Evolutionary conservation across 2,797 vertebrate species (phyloP), one percentile per base, ranked within the genome.

Genomic region (Anisognathus igniventris): DNA sequence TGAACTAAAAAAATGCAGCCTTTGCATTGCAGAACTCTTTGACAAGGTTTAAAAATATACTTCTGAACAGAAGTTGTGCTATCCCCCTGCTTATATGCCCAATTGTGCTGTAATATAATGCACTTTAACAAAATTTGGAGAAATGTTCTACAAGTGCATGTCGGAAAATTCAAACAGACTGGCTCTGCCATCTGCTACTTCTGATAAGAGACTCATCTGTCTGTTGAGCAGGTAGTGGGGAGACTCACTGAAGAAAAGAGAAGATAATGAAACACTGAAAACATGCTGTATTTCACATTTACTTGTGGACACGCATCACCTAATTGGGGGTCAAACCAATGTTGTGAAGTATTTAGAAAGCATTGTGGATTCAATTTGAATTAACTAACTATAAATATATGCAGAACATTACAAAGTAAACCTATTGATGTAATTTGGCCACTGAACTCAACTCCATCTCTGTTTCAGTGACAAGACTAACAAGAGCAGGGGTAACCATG

Each of bases 181-280:
- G 60, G 27, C 10, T 48, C 78, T 96, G 94, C 97, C 97, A 98
- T 98, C 97, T 98, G 98, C 79, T 98, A 33, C 86, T 97, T 96
- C 94, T 97, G 97, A 98, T 98, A 98, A 98, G 97, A 97, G 96
- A 95, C 96, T 98, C 97, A 86, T 98, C 96, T 94, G 91, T 95
- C 97, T 97, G 93, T 95, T 87, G 92, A 97, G 95, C 94, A 98
- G 92, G 96, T 96, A 96, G 94, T 48, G 33, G 65, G 90, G 92
- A 95, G 70, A 66, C 90, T 95, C 86, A 40, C 88, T 95, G 74
- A 79, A 93, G 90, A 85, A 84, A 77, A 68, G 25, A 70, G 60
- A 79, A 90, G 94, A 97, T 94, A 98, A 98, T 95, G 92, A 90
- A 92, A 95, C 88, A 81, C 74, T 91, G 85, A 91, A 96, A 89